Conservation (phyloP, 2,113 vertebrate genomes). For the Vulpes ferrilata region DNA sequence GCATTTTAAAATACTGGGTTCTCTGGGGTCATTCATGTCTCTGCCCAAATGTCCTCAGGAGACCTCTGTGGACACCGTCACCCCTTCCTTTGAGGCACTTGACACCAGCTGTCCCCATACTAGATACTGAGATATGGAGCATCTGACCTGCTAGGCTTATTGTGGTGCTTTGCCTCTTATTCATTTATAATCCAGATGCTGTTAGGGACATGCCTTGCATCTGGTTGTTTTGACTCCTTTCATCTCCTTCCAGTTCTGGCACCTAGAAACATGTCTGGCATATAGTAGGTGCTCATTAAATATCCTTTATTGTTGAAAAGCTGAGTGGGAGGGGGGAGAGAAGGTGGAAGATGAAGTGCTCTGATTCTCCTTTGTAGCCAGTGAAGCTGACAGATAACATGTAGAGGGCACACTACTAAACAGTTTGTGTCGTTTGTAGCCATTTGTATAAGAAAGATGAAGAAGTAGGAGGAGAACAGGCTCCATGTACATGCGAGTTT, state of each 20-base stretch:
- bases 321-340: background rate
- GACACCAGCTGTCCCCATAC: background rate
- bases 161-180: background rate
- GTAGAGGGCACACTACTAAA: background rate
- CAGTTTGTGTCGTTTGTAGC: background rate
- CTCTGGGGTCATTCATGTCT: background rate
- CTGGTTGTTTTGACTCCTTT: background rate
- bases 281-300: background rate
- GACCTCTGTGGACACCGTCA: background rate
- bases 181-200: background rate
- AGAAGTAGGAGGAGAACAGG: background rate
- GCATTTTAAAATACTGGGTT: background rate
- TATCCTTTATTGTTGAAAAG: background rate
- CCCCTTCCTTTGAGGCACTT: background rate
- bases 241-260: background rate
- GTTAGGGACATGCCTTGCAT: background rate
- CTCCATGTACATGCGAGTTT: fast-evolving
- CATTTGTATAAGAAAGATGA: background rate
- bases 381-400: background rate
- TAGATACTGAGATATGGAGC: background rate
- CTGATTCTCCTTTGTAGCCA: background rate
- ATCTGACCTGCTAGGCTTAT: background rate
- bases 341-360: background rate
- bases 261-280: background rate
- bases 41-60: background rate